A percentile compares a stretch with the other conserved stretches of the same genome.
phyloP scores from a whole-genome alignment of 2,888 invertebrate genomes.

The Hypena proboscidalis region DNA sequence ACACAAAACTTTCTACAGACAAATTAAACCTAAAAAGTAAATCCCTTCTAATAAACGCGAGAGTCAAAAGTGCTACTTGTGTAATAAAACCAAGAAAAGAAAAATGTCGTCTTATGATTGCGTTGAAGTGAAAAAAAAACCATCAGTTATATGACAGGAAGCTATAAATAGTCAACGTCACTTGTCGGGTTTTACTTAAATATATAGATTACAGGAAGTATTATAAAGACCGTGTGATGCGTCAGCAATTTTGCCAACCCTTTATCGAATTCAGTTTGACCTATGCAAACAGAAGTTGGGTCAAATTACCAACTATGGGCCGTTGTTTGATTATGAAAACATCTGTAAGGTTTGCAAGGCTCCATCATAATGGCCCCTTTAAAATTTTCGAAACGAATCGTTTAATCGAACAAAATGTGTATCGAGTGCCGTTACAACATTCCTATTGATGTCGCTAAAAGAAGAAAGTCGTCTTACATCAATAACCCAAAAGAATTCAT shows the following conservation, averaged over 20 bases:
- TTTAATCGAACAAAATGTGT: slow-evolving; percentile 15
- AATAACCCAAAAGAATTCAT: slow-evolving; percentile 70
- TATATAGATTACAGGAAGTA: background rate
- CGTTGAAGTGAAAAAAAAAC: too few relatives aligned
- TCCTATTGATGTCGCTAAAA: slow-evolving; percentile 51
- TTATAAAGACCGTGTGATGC: slow-evolving; percentile 19
- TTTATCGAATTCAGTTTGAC: slow-evolving; percentile 33
- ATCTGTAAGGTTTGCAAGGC: slow-evolving; percentile 3
- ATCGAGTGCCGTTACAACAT: slow-evolving; percentile 21
- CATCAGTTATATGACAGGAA: too few relatives aligned
- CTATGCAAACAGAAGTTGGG: slow-evolving; percentile 28
- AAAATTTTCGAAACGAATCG: slow-evolving; percentile 4
- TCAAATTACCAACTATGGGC: slow-evolving; percentile 21
- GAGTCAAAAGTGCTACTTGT: too few relatives aligned
- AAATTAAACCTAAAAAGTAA: too few relatives aligned
- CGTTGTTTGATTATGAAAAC: slow-evolving; percentile 26
- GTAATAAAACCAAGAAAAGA: too few relatives aligned
- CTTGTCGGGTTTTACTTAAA: too few relatives aligned
- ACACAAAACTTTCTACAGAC: too few relatives aligned
- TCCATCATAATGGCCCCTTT: slow-evolving; percentile 2
- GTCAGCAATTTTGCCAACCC: slow-evolving; percentile 18
- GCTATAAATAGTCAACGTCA: too few relatives aligned
- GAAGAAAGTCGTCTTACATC: slow-evolving; percentile 61
- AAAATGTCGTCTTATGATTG: too few relatives aligned
- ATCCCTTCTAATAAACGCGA: too few relatives aligned